Base-by-base conservation (phyloP, 2,113 vertebrate genomes). In the Mola mola region DNA sequence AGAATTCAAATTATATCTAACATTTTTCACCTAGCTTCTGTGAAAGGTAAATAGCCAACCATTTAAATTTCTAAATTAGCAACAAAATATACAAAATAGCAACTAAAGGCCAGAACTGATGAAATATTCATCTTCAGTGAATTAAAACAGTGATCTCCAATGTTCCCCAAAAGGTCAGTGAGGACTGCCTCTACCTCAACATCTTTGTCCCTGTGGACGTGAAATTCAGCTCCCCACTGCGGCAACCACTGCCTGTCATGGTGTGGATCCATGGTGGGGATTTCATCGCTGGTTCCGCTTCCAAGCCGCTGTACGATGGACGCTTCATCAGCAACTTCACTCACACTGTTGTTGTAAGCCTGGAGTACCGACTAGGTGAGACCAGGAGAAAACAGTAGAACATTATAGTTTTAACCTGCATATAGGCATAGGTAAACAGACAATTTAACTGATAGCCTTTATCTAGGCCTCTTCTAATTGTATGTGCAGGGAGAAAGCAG, bases 211-310 rank as follows among this genome's bases (percentile, higher is more conserved):
- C 92, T 3, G 53, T 81, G 47, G 84, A 81, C 7, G 73, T 90
- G 43, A 66, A 89, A 72, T 75, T 92, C 26, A 73, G 66, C 12
- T 22, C 55, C 5, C 89, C 87, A 1, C 56, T 53, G 34, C 17
- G 2, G 13, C 71, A 20, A 21, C 64, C 61, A 0, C 58, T 93
- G 34, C 92, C 92, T 0, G 88, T 92, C 58, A 88, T 93, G 90
- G 88, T 92, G 51, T 93, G 92, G 92, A 90, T 93, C 72, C 92
- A 93, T 2, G 92, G 92, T 0, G 92, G 92, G 8, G 88, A 92
- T 44, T 93, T 93, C 49, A 88, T 92, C 0, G 92, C 85, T 0
- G 92, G 92, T 2, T 89, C 90, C 0, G 90, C 91, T 65, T 92
- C 92, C 43, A 92, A 92, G 51, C 89, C 89, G 0, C 70, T 93